These are phyloP conservation scores for Dynastes grantii DNA, from an alignment of 2,888 invertebrate species.

Conservation along the genomic window DNA sequence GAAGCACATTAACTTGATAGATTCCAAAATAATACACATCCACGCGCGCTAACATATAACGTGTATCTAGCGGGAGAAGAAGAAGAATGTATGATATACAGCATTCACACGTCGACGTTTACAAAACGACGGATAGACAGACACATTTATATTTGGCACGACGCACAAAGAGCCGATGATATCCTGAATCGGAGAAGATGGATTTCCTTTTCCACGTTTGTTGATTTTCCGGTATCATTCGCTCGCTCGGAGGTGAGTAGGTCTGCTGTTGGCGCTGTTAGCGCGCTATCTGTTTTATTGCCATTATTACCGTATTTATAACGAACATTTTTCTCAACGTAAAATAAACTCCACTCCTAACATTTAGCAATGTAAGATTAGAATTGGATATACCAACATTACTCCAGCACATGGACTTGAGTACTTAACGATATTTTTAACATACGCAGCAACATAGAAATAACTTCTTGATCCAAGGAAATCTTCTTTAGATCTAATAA, in stretches of 20 bases:
- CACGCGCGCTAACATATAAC: neutral
- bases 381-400: too few relatives aligned
- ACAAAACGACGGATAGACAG: constrained; percentile 28
- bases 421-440: too few relatives aligned
- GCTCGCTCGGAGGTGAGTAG: neutral
- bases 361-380: too few relatives aligned
- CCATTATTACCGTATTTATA: constrained; percentile 20
- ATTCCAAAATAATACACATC: constrained; percentile 45
- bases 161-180: constrained; percentile 32
- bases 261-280: neutral
- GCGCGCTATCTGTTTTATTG: constrained; percentile 16
- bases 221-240: constrained; percentile 20
- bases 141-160: constrained; percentile 37
- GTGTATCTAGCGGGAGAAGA: neutral
- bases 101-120: constrained; percentile 18
- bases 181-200: constrained; percentile 32
- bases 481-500: too few relatives aligned
- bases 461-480: too few relatives aligned
- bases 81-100: constrained; percentile 20
- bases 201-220: constrained; percentile 18
- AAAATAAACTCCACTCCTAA: neutral
- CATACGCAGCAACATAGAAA: too few relatives aligned
- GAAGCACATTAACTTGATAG: constrained; percentile 40
- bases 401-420: too few relatives aligned
- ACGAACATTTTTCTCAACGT: neutral